These are phyloP conservation scores for Amia ocellicauda DNA, from an alignment of 2,113 vertebrate species.

Conservation along the genomic window DNA sequence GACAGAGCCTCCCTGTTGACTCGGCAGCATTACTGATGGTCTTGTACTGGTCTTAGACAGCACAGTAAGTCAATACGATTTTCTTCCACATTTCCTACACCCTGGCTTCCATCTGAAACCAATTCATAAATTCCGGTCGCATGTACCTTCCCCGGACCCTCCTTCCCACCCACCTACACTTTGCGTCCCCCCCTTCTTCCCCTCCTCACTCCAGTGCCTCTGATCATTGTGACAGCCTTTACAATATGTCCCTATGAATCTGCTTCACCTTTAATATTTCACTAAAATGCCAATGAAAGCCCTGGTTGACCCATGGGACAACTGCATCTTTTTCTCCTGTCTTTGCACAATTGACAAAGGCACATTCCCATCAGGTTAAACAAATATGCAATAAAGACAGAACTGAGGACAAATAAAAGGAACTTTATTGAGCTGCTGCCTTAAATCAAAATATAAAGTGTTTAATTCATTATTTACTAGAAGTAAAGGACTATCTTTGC, in stretches of 20 bases:
- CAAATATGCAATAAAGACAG: constrained; percentile 51
- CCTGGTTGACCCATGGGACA: constrained; percentile 53
- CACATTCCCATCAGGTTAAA: constrained; percentile 56
- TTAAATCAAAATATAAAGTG: not conserved
- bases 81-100: constrained; percentile 68
- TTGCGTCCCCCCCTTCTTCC: constrained; percentile 39
- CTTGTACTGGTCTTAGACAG: constrained; percentile 57
- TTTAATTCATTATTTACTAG: constrained; percentile 6
- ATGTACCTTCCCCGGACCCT: constrained; percentile 59
- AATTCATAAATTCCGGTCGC: constrained; percentile 67
- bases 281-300: constrained; percentile 67
- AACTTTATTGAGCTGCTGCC: constrained; percentile 29
- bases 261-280: constrained; percentile 80
- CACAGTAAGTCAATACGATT: constrained; percentile 71
- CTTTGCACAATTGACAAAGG: constrained; percentile 43
- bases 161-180: constrained; percentile 48
- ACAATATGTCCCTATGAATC: constrained; percentile 63
- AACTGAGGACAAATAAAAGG: constrained; percentile 44
- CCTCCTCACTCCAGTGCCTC: constrained; percentile 54
- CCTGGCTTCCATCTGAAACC: constrained; percentile 64
- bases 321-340: constrained; percentile 40
- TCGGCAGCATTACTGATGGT: constrained; percentile 52
- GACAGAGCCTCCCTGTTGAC: constrained; percentile 53
- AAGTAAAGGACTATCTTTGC: not conserved
- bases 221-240: constrained; percentile 70